These are phyloP conservation scores for Axinella damicornis DNA, from an alignment of 37 sponge, comb jelly and placozoan genomes.

Conservation along the genomic window DNA sequence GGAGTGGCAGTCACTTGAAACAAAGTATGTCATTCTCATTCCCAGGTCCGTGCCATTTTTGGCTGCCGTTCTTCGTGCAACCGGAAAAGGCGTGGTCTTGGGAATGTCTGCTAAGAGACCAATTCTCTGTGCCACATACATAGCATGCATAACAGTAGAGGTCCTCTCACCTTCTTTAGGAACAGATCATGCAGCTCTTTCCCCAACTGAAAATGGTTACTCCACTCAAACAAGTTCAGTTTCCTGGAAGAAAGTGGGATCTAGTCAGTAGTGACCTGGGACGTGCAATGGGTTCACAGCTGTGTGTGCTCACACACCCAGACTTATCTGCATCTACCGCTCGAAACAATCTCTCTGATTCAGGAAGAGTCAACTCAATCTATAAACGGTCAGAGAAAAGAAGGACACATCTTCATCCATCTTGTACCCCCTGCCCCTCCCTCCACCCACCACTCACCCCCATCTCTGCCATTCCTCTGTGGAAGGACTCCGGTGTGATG, in stretches of 20 bases:
- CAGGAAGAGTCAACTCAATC: slow-evolving; percentile 24
- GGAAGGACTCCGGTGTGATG: slow-evolving; percentile 40
- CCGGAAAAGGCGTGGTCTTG: no score
- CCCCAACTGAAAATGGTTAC: slow-evolving; percentile 39
- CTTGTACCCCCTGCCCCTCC: no score
- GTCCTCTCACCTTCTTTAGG: slow-evolving; percentile 14
- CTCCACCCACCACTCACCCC: slow-evolving; percentile 12
- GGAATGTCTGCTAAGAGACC: no score
- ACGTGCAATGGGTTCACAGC: no score
- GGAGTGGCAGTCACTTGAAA: no score
- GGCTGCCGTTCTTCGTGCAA: no score
- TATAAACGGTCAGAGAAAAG: neutral
- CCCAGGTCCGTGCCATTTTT: no score
- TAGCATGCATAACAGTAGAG: no score
- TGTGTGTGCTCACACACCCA: slow-evolving; percentile 45
- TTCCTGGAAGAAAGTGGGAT: slow-evolving; percentile 1
- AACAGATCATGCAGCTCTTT: slow-evolving; percentile 31
- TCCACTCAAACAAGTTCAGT: slow-evolving; percentile 36
- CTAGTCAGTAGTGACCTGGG: no score
- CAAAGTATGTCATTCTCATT: no score
- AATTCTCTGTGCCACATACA: no score
- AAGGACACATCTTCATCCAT: neutral
- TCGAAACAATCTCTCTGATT: slow-evolving; percentile 36
- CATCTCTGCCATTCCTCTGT: slow-evolving; percentile 16
- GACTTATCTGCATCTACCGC: slow-evolving; percentile 42